Base-by-base conservation (phyloP, 2,113 vertebrate species). In the Diadophis punctatus region DNA sequence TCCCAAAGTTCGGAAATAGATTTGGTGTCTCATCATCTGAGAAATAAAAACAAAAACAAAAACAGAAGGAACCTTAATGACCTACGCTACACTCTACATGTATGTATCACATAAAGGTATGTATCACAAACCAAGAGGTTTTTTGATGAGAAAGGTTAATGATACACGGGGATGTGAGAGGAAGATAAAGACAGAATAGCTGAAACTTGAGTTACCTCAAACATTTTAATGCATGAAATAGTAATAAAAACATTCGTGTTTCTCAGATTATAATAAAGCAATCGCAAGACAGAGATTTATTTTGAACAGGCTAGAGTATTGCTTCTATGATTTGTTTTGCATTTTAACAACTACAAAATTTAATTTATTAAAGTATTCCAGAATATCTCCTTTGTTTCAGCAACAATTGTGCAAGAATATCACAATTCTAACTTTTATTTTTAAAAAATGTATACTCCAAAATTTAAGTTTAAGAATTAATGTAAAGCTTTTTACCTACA, bases 401-500 rank as follows among this genome's bases (percentile, higher is more conserved):
- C n/a, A 46, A 56, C 34, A 56, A 27, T 14, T 48, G 85, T 43
- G 34, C 34, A 55, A 63, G 7, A 52, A 39, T 46, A 39, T 52
- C n/a, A 25, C 49, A 52, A 92, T 68, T 88, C 1, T 23, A 88
- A 18, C 16, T 49, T 91, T 86, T 22, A 87, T 30, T 56, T 58
- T 48, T 48, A 0, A 8, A 1, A 11, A 90, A 74, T 18, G 27
- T 46, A 56, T 16, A 30, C 25, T 86, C 39, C 74, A 55, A n/a
- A 87, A 87, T 3, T 39, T 49, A 68, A 43, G n/a, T 6, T 46
- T 39, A 39, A 43, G 8, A n/a, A 51, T 27, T 8, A 88, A 52
- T n/a, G 16, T 74, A 88, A 92, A 74, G 11, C 27, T 63, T 63
- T 86, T 22, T 94, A 97, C 97, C 95, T 97, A 98, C 98, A 96